Evolutionary conservation across 2,888 invertebrate genomes (phyloP).

Genomic region (Acronicta leporina): DNA sequence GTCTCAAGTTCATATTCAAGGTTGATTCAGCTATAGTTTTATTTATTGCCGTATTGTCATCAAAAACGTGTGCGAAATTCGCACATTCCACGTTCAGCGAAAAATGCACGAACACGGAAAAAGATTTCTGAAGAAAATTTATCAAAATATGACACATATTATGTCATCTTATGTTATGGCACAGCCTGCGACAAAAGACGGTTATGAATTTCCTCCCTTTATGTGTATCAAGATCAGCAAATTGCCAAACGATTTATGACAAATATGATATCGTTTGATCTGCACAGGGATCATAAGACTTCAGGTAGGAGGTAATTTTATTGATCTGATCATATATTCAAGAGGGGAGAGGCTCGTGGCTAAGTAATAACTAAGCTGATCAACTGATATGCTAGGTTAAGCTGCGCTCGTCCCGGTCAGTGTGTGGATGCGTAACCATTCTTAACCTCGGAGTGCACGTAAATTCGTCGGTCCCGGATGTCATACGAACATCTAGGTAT

Average conservation of each 20-base stretch:
- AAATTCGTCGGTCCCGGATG: too few species aligned
- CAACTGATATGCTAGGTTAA: too few species aligned
- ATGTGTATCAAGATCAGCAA: slow-evolving; percentile 6
- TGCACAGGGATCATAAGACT: slow-evolving; percentile 11
- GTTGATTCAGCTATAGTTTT: too few species aligned
- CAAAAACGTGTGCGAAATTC: too few species aligned
- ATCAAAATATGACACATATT: slow-evolving; percentile 9
- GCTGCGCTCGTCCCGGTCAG: too few species aligned
- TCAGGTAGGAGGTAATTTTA: slow-evolving; percentile 2
- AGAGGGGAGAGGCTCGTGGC: too few species aligned
- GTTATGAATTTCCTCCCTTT: slow-evolving; percentile 20
- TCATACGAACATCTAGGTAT: too few species aligned
- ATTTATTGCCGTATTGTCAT: too few species aligned
- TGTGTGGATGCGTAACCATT: too few species aligned
- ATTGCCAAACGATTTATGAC: slow-evolving; percentile 17
- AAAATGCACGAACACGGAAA: not conserved
- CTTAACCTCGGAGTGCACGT: too few species aligned
- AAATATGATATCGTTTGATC: slow-evolving; percentile 30
- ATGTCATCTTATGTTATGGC: slow-evolving; percentile 6
- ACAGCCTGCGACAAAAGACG: slow-evolving; percentile 7
- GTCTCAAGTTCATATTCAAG: too few species aligned
- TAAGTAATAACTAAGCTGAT: too few species aligned
- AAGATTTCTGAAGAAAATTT: not conserved
- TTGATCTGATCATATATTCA: not conserved
- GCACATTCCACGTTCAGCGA: not conserved